A percentile compares a stretch with the other conserved stretches of the same genome.
These are phyloP conservation scores for Propithecus coquereli DNA, from an alignment of 2,113 vertebrate genomes.

Conservation along the genomic window DNA sequence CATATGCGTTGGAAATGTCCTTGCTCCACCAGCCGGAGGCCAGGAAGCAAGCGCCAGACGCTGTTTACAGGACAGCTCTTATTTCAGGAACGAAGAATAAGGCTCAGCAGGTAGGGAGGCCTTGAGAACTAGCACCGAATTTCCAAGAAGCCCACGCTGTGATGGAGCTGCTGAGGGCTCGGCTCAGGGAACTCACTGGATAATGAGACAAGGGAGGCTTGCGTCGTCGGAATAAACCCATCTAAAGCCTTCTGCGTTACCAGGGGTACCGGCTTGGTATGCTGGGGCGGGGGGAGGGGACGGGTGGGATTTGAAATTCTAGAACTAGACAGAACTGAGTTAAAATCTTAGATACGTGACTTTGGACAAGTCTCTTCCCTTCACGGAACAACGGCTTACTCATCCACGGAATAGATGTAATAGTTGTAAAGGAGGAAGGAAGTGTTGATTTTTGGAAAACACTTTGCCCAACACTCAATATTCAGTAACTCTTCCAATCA, in stretches of 20 bases:
- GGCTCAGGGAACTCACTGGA: not conserved
- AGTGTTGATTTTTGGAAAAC: not conserved
- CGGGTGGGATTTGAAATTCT: not conserved
- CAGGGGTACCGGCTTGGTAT: not conserved
- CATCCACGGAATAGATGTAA: not conserved
- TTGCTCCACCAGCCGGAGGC: slow-evolving; percentile 5
- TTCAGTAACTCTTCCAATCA: not conserved
- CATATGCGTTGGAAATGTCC: slow-evolving; percentile 14
- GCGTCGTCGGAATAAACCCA: not conserved
- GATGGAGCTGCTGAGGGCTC: not conserved
- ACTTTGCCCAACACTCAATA: not conserved
- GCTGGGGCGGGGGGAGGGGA: not conserved
- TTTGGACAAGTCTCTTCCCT: not conserved
- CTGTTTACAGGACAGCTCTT: slow-evolving; percentile 39
- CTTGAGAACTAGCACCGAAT: not conserved
- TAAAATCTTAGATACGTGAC: not conserved
- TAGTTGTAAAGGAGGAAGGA: not conserved
- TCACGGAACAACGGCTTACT: not conserved
- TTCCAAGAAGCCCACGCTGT: slow-evolving; percentile 11
- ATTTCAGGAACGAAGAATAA: slow-evolving; percentile 39
- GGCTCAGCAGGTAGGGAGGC: slow-evolving; percentile 26
- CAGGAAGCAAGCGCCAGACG: not conserved
- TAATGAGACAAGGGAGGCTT: not conserved
- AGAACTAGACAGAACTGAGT: not conserved
- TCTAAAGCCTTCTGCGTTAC: not conserved